Conservation (phyloP, 2,888 invertebrate genomes). For the Apocheima hispidaria region DNA sequence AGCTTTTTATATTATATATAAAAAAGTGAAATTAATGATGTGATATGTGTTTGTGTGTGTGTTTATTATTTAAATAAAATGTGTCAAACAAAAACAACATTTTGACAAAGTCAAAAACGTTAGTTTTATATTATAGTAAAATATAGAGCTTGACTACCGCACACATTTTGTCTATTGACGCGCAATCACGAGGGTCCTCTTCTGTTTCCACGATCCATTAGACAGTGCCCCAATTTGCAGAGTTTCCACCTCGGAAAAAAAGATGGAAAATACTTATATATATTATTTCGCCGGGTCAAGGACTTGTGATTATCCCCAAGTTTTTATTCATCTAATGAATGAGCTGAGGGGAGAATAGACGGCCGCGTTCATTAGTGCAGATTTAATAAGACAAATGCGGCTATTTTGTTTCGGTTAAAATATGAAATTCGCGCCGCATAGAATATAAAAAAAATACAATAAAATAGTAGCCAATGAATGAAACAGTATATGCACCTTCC, state of each 20-base stretch:
- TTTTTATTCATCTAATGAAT: slow-evolving; percentile 54
- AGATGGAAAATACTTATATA: slow-evolving; percentile 53
- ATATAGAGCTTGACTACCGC: slow-evolving; percentile 8
- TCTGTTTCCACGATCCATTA: slow-evolving; percentile 66
- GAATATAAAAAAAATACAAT: no score
- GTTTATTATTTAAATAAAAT: no score
- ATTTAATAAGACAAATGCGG: slow-evolving; percentile 36
- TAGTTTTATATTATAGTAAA: no score
- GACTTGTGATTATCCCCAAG: slow-evolving; percentile 48
- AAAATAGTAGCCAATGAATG: no score
- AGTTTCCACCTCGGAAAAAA: slow-evolving; percentile 51
- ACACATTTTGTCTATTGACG: slow-evolving; percentile 24
- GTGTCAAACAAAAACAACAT: no score
- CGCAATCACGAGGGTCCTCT: slow-evolving; percentile 55
- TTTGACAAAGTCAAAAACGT: no score
- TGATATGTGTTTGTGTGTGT: no score
- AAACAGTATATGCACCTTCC: no score
- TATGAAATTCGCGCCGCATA: background rate
- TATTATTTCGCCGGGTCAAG: slow-evolving; percentile 59
- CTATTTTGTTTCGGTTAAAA: slow-evolving; percentile 6
- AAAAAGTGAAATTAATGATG: no score
- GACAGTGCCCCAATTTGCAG: slow-evolving; percentile 66
- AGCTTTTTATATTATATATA: no score
- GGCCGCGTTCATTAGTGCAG: slow-evolving; percentile 38
- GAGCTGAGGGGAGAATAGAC: slow-evolving; percentile 27